A percentile compares a stretch with the other conserved stretches of the same genome.
Evolutionary conservation across 2,797 vertebrate genomes (phyloP).

Genomic region (Tachyglossus aculeatus): DNA sequence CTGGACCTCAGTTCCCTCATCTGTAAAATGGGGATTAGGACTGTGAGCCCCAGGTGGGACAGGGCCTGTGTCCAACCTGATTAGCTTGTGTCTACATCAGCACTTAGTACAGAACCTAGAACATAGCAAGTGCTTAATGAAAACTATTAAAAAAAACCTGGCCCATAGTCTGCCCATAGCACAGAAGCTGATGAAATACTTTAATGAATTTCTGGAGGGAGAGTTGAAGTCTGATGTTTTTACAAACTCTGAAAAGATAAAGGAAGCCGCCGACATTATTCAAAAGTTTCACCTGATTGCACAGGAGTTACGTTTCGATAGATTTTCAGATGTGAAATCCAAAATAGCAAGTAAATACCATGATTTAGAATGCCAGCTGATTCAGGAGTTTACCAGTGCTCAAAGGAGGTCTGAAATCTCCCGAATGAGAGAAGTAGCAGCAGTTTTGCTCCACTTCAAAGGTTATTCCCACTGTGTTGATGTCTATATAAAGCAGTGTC

Average conservation of each 20-base stretch:
- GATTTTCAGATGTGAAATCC: conserved; percentile 98
- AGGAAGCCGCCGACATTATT: conserved; percentile 99
- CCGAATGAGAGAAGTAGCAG: conserved; percentile 96
- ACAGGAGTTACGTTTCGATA: conserved; percentile 98
- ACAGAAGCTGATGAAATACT: conserved; percentile 99
- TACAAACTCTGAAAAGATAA: conserved; percentile 99
- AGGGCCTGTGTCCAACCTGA: too few relatives aligned
- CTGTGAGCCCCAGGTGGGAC: too few relatives aligned
- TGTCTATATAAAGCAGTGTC: conserved; percentile 99
- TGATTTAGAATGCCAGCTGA: conserved; percentile 95
- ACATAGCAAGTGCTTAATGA: too few relatives aligned
- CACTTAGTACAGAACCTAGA: too few relatives aligned
- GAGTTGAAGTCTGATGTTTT: conserved; percentile 98
- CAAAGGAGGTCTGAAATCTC: conserved; percentile 94
- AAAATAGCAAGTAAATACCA: conserved; percentile 99
- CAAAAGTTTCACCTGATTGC: conserved; percentile 99
- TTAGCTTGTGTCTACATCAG: too few relatives aligned
- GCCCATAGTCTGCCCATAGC: too few relatives aligned
- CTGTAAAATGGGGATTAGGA: too few relatives aligned
- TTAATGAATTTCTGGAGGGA: conserved; percentile 99
- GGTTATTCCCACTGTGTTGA: conserved; percentile 99
- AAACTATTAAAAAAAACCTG: too few relatives aligned
- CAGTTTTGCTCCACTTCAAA: conserved; percentile 98
- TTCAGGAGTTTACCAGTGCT: conserved; percentile 96
- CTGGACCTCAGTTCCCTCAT: too few relatives aligned